These are phyloP conservation scores for Invenusta paracnida DNA, from an alignment of 2,888 invertebrate species.

Conservation along the genomic window DNA sequence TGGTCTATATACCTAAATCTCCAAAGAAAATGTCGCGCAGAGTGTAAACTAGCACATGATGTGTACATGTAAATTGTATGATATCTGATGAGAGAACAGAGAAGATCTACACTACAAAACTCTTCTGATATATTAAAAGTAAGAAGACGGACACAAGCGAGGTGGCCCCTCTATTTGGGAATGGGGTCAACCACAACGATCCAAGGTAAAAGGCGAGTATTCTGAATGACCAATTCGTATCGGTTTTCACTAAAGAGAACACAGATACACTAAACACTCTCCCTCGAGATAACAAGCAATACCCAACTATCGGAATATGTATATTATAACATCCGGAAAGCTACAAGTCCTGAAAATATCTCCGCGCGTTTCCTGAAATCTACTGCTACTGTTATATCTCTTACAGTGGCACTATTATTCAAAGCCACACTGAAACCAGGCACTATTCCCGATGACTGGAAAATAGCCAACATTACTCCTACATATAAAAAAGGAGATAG, in stretches of 20 bases:
- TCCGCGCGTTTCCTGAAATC: background rate
- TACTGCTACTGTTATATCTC: slow-evolving; percentile 5
- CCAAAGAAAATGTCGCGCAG: slow-evolving; percentile 3
- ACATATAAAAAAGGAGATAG: slow-evolving; percentile 5
- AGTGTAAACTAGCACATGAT: slow-evolving; percentile 23
- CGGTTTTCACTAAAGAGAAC: slow-evolving; percentile 7
- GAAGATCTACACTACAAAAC: slow-evolving; percentile 12
- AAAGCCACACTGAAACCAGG: no score
- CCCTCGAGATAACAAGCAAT: slow-evolving; percentile 8
- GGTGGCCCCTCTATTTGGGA: background rate
- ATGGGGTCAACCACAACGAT: background rate
- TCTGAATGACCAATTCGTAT: background rate
- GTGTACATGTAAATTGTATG: background rate
- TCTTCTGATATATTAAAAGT: background rate
- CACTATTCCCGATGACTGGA: slow-evolving; percentile 8
- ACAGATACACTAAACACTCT: background rate
- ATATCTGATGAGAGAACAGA: background rate
- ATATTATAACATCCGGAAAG: slow-evolving; percentile 19
- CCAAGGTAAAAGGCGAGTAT: background rate
- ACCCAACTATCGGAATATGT: background rate
- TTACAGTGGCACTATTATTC: background rate
- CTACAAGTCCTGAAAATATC: background rate
- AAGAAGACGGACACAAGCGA: background rate
- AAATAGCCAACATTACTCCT: slow-evolving; percentile 9
- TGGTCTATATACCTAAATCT: background rate